phyloP scores from a whole-genome alignment of 2,888 invertebrate species.

The Drosophila picticornis region DNA sequence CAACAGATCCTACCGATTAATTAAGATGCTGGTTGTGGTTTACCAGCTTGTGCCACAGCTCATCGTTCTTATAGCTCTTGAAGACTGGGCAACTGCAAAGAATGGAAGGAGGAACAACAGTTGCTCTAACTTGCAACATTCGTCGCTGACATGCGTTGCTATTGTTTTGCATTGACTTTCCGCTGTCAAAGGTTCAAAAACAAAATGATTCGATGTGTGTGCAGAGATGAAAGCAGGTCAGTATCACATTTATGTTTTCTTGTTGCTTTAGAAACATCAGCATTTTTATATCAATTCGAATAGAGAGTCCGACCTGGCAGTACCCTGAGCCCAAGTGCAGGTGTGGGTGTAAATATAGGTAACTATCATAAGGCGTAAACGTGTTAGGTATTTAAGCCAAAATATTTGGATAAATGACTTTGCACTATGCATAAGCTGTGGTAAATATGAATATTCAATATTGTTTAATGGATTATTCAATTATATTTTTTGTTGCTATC shows the following conservation, averaged over 20 bases:
- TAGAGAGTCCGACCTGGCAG: not conserved
- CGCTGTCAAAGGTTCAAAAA: not conserved
- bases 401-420: too few relatives aligned
- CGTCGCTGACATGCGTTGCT: slow-evolving; percentile 25
- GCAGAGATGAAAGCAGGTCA: not conserved
- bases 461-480: too few relatives aligned
- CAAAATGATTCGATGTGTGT: not conserved
- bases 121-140: slow-evolving; percentile 12
- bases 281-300: not conserved
- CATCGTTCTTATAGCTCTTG: slow-evolving; percentile 32
- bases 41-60: slow-evolving; percentile 1
- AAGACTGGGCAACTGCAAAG: not conserved
- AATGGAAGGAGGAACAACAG: slow-evolving; percentile 3
- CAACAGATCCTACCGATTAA: slow-evolving; percentile 24
- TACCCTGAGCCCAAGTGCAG: too few relatives aligned
- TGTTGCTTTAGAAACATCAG: not conserved
- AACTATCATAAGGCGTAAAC: too few relatives aligned
- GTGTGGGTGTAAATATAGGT: too few relatives aligned
- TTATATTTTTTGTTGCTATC: too few relatives aligned
- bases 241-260: not conserved
- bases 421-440: too few relatives aligned
- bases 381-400: too few relatives aligned
- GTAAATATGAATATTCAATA: too few relatives aligned
- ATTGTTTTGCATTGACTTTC: slow-evolving; percentile 6
- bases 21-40: slow-evolving; percentile 13